Conservation (phyloP, 2,113 vertebrate species). For the Serinus canaria region DNA sequence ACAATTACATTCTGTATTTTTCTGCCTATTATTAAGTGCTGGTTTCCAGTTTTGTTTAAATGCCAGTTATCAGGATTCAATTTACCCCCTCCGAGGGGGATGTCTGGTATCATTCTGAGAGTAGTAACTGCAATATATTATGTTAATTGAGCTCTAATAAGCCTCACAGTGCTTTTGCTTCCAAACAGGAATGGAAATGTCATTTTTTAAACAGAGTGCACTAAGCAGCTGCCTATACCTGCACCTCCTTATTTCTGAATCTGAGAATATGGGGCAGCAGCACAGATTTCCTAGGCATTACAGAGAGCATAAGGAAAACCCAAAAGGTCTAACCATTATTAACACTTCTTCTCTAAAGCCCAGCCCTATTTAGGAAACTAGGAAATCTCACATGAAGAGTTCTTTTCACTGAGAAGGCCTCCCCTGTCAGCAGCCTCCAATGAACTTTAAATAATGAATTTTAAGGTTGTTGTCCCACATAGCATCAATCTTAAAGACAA, state of each 20-base stretch:
- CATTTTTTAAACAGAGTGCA: not conserved
- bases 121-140: constrained; percentile 61
- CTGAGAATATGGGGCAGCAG: not conserved
- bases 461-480: not conserved
- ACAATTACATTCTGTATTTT: constrained; percentile 7
- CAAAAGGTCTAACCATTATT: not conserved
- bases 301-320: not conserved
- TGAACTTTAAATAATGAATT: constrained; percentile 52
- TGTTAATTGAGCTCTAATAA: constrained; percentile 62
- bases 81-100: constrained; percentile 32
- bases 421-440: constrained; percentile 29
- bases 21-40: constrained; percentile 40
- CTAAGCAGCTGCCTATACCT: not conserved
- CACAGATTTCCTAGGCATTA: not conserved
- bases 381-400: constrained; percentile 15
- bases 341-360: not conserved
- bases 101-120: constrained; percentile 61
- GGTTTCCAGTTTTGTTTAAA: constrained; percentile 56
- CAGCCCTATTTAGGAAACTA: not conserved
- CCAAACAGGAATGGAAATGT: constrained; percentile 42
- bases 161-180: constrained; percentile 45
- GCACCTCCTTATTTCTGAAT: not conserved
- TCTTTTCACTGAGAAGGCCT: not conserved
- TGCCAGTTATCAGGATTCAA: constrained; percentile 61
- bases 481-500: constrained; percentile 13